These are phyloP conservation scores for Cladopsammia gracilis DNA, from an alignment of 64 coral and sea anemone genomes.

Conservation along the genomic window DNA sequence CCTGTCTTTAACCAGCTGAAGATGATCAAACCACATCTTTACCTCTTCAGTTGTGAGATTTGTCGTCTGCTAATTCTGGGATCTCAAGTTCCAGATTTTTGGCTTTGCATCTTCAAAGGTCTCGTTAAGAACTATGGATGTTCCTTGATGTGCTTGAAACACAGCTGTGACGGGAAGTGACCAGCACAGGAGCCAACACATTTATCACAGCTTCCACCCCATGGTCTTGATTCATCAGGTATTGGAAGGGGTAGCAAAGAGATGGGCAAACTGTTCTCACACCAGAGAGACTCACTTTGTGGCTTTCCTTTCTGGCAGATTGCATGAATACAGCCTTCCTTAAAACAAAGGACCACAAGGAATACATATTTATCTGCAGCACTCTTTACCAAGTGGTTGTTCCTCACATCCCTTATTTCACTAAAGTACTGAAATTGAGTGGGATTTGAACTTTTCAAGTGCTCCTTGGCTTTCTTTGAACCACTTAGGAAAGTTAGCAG, in stretches of 20 bases:
- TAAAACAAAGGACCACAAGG: slow-evolving; percentile 33
- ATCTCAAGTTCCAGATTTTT: background rate
- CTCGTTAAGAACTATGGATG: background rate
- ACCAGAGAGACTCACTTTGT: background rate
- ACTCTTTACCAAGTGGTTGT: slow-evolving; percentile 30
- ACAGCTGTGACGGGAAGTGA: slow-evolving; percentile 52
- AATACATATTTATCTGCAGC: slow-evolving; percentile 54
- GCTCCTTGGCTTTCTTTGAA: slow-evolving; percentile 50
- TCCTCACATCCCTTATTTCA: slow-evolving; percentile 46
- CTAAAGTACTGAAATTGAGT: slow-evolving; percentile 37
- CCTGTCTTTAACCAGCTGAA: slow-evolving; percentile 29
- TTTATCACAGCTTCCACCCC: slow-evolving; percentile 54
- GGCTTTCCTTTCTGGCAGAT: slow-evolving; percentile 46
- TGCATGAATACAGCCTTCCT: slow-evolving; percentile 32
- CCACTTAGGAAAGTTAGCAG: slow-evolving; percentile 59
- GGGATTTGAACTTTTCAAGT: slow-evolving; percentile 22
- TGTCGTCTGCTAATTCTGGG: slow-evolving; percentile 25
- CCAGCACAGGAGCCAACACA: slow-evolving; percentile 57
- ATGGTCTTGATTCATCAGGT: slow-evolving; percentile 57
- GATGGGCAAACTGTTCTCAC: slow-evolving; percentile 4
- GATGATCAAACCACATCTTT: slow-evolving; percentile 35
- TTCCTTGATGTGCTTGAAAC: background rate
- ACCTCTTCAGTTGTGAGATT: slow-evolving; percentile 23
- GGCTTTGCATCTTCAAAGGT: slow-evolving; percentile 25
- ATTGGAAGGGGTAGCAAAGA: slow-evolving; percentile 26